A percentile compares a stretch with the other conserved stretches of the same genome.
phyloP scores from a whole-genome alignment of 2,888 invertebrate genomes.

The Rhaphigaster nebulosa region DNA sequence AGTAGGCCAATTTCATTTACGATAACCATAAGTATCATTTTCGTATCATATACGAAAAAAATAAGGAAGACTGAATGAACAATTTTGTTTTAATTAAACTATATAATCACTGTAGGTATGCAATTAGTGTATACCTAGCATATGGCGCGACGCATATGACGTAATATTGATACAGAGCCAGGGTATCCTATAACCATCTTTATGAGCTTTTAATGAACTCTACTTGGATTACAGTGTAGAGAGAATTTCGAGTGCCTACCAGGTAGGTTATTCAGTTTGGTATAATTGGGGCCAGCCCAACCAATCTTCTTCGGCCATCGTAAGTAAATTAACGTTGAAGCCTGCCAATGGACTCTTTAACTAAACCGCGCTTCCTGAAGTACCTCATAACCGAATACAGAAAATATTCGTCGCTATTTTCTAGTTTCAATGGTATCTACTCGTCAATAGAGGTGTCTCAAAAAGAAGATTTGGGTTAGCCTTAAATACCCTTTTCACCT shows the following conservation, averaged over 20 bases:
- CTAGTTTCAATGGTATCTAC: neutral
- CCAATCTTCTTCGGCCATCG: constrained; percentile 1
- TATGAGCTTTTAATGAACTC: constrained; percentile 23
- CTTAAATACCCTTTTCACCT: too few relatives aligned
- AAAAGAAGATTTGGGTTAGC: too few relatives aligned
- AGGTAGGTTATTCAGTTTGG: neutral
- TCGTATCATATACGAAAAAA: too few relatives aligned
- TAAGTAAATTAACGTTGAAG: neutral
- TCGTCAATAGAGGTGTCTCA: neutral
- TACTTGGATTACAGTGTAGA: neutral
- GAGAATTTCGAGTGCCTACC: neutral
- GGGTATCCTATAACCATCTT: neutral
- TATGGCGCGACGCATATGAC: neutral
- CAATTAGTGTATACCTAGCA: neutral
- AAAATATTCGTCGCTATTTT: neutral
- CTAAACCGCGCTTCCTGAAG: neutral
- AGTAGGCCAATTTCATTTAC: too few relatives aligned
- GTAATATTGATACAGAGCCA: neutral
- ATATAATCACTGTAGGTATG: neutral
- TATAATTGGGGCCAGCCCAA: constrained; percentile 7
- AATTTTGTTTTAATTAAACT: too few relatives aligned
- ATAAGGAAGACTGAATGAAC: too few relatives aligned
- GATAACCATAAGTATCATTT: too few relatives aligned
- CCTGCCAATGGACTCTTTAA: neutral
- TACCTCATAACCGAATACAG: neutral